Base-by-base conservation (phyloP, 1,140 invertebrate genomes). In the Euglossa dilemma region DNA sequence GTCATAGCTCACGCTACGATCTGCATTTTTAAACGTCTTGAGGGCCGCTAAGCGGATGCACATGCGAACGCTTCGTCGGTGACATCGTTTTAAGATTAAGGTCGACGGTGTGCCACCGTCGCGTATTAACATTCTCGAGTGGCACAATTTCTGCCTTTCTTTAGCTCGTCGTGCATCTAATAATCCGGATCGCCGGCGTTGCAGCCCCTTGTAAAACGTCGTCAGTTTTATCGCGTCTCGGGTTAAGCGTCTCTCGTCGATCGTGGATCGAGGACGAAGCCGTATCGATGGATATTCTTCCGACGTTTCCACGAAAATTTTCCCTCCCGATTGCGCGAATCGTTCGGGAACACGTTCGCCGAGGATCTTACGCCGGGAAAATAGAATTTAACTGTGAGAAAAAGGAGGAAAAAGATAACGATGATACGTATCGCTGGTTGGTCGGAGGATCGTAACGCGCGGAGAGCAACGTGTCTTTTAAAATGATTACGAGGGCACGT, bases 11-110 rank as follows among this genome's bases (percentile, higher is more conserved):
- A 61, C 56, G 67, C 28, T 67, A 45, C 74, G 57, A 88, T 88
- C 70, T 87, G 86, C 85, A 88, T 88, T 85, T 88, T 87, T 84
- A 82, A 88, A 88, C 76, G 72, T 87, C 86, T 82, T 73, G 59
- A 85, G 54, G 11, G 47, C 36, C 11, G 20, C 61, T 70, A 76
- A 83, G 75, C 75, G 64, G 70, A 79, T 80, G 72, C 84, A 52
- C 43, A 43, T 59, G 28, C 72, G 64, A 80, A 75, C 59, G 25
- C 56, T 50, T 76, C 63, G 36, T 80, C 74, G 59, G 14, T 78
- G 57, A 52, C 25, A 63, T 72, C 59, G 54, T 83, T 85, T 50
- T 57, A 54, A 79, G 75, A 83, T 87, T 86, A 80, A 86, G 75
- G 71, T 78, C 80, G 76, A 50, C n/a, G 52, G 52, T 59, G 52